These are phyloP conservation scores for Drosophila repleta DNA, from an alignment of 1,140 invertebrate species.

Conservation along the genomic window DNA sequence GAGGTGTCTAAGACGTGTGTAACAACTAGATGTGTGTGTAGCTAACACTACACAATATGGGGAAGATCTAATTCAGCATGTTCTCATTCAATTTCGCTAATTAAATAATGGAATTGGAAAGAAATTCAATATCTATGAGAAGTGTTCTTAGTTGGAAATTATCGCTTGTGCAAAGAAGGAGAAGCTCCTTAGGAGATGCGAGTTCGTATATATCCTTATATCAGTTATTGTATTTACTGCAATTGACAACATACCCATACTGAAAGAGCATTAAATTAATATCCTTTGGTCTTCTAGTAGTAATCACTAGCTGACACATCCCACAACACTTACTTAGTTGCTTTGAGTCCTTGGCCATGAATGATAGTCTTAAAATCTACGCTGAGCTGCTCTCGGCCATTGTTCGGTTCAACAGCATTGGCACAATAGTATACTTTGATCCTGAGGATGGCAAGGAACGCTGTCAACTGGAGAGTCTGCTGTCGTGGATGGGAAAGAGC, in stretches of 20 bases:
- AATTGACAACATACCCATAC: not conserved
- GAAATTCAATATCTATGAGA: no score
- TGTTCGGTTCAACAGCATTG: conserved; percentile 15
- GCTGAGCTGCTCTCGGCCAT: conserved; percentile 15
- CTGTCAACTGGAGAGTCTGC: conserved; percentile 17
- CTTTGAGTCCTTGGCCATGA: conserved; percentile 13
- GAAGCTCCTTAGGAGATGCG: no score
- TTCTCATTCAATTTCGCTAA: no score
- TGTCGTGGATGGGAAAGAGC: not conserved
- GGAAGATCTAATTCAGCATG: no score
- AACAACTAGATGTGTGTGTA: no score
- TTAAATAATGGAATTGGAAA: no score
- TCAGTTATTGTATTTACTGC: not conserved
- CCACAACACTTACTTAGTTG: no score
- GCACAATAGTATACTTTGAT: conserved; percentile 30
- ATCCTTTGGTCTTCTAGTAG: not conserved
- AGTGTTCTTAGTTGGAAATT: no score
- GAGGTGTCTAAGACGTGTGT: no score
- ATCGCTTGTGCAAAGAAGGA: no score
- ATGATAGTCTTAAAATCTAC: conserved; percentile 19
- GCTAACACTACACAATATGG: no score
- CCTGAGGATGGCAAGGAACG: conserved; percentile 10
- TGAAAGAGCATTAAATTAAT: not conserved
- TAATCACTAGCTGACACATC: not conserved
- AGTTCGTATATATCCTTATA: no score